phyloP scores from a whole-genome alignment of 2,113 vertebrate genomes.

The Oplegnathus fasciatus region DNA sequence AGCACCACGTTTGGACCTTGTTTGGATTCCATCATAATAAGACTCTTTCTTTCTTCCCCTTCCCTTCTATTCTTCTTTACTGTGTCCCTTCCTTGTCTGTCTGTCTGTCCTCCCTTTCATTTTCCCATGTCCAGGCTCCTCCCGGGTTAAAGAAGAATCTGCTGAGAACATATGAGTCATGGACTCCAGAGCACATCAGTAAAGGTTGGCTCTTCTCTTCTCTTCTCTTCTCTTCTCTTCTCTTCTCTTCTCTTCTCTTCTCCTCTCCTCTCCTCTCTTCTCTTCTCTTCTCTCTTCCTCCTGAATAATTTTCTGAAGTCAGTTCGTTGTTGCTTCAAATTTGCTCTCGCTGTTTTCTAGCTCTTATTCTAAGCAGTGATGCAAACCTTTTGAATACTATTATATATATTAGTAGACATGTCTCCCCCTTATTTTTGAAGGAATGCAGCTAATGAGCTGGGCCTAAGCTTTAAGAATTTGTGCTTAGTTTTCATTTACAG shows the following conservation, averaged over 20 bases:
- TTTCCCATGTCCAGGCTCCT: conserved; percentile 87
- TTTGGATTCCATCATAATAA: neutral
- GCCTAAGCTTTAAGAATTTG: neutral
- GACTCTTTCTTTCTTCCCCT: neutral
- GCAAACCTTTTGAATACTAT: no score
- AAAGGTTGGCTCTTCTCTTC: conserved; percentile 74
- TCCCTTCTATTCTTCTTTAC: neutral
- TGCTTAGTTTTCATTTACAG: neutral
- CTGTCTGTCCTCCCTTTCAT: neutral
- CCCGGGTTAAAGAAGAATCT: conserved; percentile 98
- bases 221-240: neutral
- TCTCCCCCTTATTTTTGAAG: neutral
- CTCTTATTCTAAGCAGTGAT: neutral
- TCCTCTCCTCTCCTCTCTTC: no score
- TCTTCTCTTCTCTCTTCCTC: neutral
- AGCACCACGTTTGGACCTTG: neutral
- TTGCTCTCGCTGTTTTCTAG: no score
- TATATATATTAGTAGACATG: neutral
- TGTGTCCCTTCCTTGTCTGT: neutral
- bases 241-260: no score
- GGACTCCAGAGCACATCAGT: conserved; percentile 94
- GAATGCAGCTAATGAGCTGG: neutral
- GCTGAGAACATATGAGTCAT: conserved; percentile 95
- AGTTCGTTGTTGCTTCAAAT: neutral
- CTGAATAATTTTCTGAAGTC: neutral